A percentile compares a stretch with the other conserved stretches of the same genome.
phyloP scores from a whole-genome alignment of 2,113 vertebrate species.

The Hemicordylus capensis region DNA sequence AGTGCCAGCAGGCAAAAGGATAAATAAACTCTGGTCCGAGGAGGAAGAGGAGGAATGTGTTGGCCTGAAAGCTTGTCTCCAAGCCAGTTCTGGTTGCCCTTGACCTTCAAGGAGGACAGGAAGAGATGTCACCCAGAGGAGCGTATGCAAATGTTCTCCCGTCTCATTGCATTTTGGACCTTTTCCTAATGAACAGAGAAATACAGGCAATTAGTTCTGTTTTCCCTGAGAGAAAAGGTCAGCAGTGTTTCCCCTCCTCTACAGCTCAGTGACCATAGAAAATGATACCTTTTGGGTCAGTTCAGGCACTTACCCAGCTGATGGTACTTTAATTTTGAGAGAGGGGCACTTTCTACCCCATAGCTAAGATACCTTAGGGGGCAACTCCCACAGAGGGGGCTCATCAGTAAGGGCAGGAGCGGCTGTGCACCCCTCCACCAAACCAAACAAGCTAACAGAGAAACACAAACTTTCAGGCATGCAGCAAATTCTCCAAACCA shows the following conservation, averaged over 20 bases:
- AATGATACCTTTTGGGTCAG: conserved; percentile 1
- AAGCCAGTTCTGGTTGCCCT: not conserved
- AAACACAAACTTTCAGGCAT: no score
- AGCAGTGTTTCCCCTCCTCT: conserved; percentile 25
- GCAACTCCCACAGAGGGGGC: not conserved
- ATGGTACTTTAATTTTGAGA: not conserved
- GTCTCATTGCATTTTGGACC: conserved; percentile 29
- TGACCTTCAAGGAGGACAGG: conserved; percentile 54
- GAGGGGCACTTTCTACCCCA: not conserved
- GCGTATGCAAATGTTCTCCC: conserved; percentile 2
- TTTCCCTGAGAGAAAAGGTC: conserved; percentile 60
- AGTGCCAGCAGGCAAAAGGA: conserved; percentile 11
- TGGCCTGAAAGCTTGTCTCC: not conserved
- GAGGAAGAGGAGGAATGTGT: not conserved
- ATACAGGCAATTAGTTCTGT: conserved; percentile 42
- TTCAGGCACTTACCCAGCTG: not conserved
- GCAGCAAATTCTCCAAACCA: no score
- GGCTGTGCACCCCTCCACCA: no score
- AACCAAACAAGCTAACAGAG: no score
- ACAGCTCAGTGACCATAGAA: conserved; percentile 11
- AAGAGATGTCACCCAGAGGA: conserved; percentile 42
- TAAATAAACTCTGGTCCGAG: not conserved
- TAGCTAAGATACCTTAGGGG: not conserved
- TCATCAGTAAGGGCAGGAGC: no score
- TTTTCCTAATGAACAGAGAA: conserved; percentile 52